A percentile compares a stretch with the other conserved stretches of the same genome.
phyloP scores from a whole-genome alignment of 2,113 vertebrate species.

The Serinus canaria region DNA sequence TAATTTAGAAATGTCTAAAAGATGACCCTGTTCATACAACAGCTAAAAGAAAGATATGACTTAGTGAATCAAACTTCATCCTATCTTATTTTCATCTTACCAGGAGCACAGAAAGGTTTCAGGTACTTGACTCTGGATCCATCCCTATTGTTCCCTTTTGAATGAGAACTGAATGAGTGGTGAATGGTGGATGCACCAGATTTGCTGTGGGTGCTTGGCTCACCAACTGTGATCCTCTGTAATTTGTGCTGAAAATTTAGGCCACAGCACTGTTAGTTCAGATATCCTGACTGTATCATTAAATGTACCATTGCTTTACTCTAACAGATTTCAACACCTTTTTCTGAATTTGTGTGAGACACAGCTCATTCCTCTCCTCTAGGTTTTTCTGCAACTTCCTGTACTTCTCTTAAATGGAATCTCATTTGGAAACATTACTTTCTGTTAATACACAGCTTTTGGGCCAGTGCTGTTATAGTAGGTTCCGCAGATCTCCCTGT shows the following conservation, averaged over 20 bases:
- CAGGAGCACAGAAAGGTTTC: neutral
- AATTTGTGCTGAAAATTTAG: neutral
- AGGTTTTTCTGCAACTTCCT: neutral
- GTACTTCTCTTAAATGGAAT: neutral
- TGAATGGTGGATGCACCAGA: neutral
- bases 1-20: neutral
- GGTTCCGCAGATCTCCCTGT: neutral
- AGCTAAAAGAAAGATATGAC: neutral
- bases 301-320: neutral
- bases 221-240: neutral
- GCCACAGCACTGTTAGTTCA: neutral
- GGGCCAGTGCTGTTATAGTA: neutral
- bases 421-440: neutral
- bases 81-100: neutral
- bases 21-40: neutral
- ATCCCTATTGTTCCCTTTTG: neutral
- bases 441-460: neutral
- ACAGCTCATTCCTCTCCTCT: neutral
- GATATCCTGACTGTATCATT: neutral
- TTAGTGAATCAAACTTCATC: neutral
- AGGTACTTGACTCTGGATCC: neutral
- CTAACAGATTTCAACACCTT: neutral
- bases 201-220: neutral
- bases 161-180: neutral
- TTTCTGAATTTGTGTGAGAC: neutral